phyloP scores from a whole-genome alignment of 2,888 invertebrate genomes.

The Xestia ashworthii region DNA sequence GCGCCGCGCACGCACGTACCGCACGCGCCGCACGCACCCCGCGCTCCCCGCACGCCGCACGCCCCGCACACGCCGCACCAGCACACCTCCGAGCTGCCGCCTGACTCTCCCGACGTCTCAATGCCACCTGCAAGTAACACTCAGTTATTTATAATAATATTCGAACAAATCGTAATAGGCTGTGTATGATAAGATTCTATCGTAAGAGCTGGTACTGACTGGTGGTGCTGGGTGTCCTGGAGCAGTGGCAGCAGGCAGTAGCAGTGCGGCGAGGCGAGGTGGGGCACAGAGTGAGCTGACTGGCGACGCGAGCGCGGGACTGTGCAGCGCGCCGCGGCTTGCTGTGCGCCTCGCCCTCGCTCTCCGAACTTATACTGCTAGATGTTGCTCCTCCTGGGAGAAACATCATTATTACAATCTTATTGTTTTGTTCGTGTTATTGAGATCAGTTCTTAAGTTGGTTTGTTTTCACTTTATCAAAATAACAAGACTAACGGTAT shows the following conservation, averaged over 20 bases:
- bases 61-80: slow-evolving; percentile 64
- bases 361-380: slow-evolving; percentile 84
- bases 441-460: neutral
- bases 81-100: slow-evolving; percentile 66
- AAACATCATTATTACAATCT: neutral
- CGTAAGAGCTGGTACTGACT: slow-evolving; percentile 64
- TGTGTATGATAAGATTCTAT: neutral
- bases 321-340: slow-evolving; percentile 59
- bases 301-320: slow-evolving; percentile 73
- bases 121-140: slow-evolving; percentile 69
- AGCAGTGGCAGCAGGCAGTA: slow-evolving; percentile 74
- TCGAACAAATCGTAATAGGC: slow-evolving; percentile 32
- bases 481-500: neutral
- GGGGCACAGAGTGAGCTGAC: slow-evolving; percentile 86
- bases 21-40: slow-evolving; percentile 65
- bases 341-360: slow-evolving; percentile 79
- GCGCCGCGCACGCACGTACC: slow-evolving; percentile 52
- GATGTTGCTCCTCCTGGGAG: slow-evolving; percentile 78
- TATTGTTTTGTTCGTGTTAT: too few species aligned
- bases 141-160: neutral
- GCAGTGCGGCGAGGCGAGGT: slow-evolving; percentile 79
- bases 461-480: neutral
- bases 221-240: slow-evolving; percentile 67
- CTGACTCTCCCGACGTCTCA: slow-evolving; percentile 74
- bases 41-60: slow-evolving; percentile 58